Conservation (phyloP, 2,888 invertebrate genomes). For the Aquatica leii region DNA sequence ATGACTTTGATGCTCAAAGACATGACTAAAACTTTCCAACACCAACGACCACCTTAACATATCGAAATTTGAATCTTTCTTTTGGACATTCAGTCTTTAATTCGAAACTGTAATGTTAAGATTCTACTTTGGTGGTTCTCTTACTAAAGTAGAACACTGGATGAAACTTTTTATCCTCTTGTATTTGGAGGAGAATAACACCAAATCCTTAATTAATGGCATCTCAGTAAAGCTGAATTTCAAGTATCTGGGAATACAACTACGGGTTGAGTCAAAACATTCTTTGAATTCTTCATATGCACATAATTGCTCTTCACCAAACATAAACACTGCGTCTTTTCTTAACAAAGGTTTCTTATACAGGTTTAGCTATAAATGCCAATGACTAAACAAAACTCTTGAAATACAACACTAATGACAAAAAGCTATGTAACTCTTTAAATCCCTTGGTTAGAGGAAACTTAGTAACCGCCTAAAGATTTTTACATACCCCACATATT, state of each 20-base stretch:
- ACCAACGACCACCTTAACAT: background rate
- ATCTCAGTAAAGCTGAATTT: no score
- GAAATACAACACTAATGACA: background rate
- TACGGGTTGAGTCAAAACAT: background rate
- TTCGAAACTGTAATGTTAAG: background rate
- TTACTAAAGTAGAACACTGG: no score
- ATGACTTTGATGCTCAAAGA: background rate
- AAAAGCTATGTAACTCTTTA: no score
- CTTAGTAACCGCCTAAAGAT: background rate
- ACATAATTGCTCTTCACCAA: no score
- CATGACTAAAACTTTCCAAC: background rate
- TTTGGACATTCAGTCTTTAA: background rate
- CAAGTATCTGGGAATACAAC: no score
- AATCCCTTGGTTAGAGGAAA: background rate
- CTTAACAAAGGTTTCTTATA: background rate
- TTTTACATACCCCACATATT: slow-evolving; percentile 2
- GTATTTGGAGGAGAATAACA: background rate
- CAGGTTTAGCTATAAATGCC: background rate
- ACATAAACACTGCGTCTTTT: no score
- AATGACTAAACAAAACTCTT: background rate
- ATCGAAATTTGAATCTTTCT: background rate
- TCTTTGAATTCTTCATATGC: background rate
- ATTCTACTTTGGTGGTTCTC: no score
- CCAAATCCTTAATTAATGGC: background rate
- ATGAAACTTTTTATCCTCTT: no score